These are phyloP conservation scores for Acanthis flammea DNA, from an alignment of 2,797 vertebrate species.

Conservation along the genomic window DNA sequence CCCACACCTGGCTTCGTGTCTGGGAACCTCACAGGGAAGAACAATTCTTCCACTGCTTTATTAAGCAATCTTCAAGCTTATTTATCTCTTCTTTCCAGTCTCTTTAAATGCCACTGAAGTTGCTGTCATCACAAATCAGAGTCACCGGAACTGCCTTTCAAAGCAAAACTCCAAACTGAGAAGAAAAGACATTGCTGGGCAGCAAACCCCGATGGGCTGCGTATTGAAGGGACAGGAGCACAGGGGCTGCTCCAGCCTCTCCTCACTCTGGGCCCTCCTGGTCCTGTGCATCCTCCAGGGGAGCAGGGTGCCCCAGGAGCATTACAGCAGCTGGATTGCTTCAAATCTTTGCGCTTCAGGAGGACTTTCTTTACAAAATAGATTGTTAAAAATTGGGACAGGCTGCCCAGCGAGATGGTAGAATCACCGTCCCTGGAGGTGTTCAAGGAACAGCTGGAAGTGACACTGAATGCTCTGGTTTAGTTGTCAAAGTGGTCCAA, in stretches of 20 bases:
- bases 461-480: neutral
- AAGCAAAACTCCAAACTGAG: neutral
- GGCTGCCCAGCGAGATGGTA: neutral
- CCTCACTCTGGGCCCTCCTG: neutral
- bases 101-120: conserved; percentile 38
- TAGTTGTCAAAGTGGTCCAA: neutral
- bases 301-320: neutral
- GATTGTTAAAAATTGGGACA: neutral
- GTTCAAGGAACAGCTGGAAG: neutral
- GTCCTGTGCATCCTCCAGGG: rapidly evolving
- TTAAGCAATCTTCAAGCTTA: conserved; percentile 14
- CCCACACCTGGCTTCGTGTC: neutral
- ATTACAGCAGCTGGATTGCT: neutral
- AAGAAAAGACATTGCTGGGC: neutral
- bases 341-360: neutral
- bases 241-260: neutral
- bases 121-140: conserved; percentile 40
- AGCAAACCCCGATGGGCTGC: neutral
- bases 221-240: neutral
- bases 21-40: neutral
- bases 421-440: neutral
- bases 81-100: conserved; percentile 23
- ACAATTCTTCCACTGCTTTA: neutral
- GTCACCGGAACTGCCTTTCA: conserved; percentile 16
- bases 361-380: neutral